Percentiles rank a stretch among this genome's conserved stretches.
phyloP scores from a whole-genome alignment of 2,113 vertebrate genomes.

The crab-eating macaque (Macaca fascicularis) region DNA sequence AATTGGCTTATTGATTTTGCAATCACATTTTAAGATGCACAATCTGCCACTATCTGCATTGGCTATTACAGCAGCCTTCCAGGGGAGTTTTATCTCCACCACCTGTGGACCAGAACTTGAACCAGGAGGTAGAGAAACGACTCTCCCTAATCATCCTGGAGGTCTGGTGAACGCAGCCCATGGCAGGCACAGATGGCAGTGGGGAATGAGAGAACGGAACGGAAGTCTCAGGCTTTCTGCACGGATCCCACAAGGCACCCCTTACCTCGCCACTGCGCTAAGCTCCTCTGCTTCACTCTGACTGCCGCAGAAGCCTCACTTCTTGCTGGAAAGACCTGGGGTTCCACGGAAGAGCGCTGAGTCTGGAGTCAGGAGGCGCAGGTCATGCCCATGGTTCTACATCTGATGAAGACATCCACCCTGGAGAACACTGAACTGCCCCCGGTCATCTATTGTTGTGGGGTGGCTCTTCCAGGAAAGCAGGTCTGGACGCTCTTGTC shows the following conservation, averaged over 20 bases:
- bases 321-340: not conserved
- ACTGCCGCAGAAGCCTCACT: not conserved
- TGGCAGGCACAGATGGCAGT: no score
- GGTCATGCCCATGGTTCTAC: not conserved
- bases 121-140: not conserved
- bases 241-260: not conserved
- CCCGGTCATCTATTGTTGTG: not conserved
- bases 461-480: not conserved
- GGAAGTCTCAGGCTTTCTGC: not conserved
- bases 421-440: not conserved
- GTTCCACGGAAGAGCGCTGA: not conserved
- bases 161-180: not conserved
- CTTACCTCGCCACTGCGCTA: not conserved
- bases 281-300: not conserved
- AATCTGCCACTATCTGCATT: conserved; percentile 47
- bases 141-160: not conserved
- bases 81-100: not conserved
- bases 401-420: not conserved
- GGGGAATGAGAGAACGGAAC: not conserved
- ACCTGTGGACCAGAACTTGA: not conserved
- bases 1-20: conserved; percentile 72
- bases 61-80: conserved; percentile 21
- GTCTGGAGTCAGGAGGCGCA: not conserved
- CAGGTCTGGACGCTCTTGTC: not conserved
- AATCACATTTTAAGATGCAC: conserved; percentile 65